Base-by-base conservation (phyloP, 2,113 vertebrate species). In the Alligator sinensis region DNA sequence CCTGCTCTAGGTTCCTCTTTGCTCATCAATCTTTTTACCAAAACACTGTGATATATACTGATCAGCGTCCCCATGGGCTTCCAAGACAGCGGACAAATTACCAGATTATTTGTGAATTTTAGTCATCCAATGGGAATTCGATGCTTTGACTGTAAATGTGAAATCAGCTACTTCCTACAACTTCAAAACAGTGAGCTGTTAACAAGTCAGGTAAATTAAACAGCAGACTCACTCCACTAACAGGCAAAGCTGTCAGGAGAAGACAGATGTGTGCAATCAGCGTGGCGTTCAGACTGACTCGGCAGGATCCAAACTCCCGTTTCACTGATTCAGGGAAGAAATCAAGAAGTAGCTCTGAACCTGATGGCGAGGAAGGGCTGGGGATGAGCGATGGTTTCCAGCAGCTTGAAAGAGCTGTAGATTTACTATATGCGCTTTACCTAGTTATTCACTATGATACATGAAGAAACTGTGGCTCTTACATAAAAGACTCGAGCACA, bases 161-260 rank as follows among this genome's bases (percentile, higher is more conserved):
- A 95, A 97, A 97, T 95, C 94, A 91, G 96, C 95, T 81, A 85
- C 94, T 97, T 97, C 95, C 93, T 91, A 91, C 95, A 93, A 96
- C 96, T 97, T 96, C 96, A 95, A 95, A 97, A 96, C 96, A 96
- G 93, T 91, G 93, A 98, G 96, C 97, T 96, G 96, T 97, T 97
- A 98, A 97, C 97, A 97, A 97, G 97, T 96, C 97, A 95, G 96
- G 96, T 97, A 97, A 98, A 98, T 98, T 97, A 98, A 98, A 97
- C 95, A 96, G 93, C 95, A 86, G 95, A 93, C 91, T 97, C 96
- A 47, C 93, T 97, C 94, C 93, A 89, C 96, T 97, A 96, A 97
- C 95, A 97, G 96, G 96, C 89, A 91, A 92, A 95, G 94, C 97
- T 98, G 98, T 97, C 98, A 98, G 96, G n/a, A 92, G 86, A 96